Evolutionary conservation across 2,113 vertebrate species (phyloP).

Genomic region (Lasiurus borealis): DNA sequence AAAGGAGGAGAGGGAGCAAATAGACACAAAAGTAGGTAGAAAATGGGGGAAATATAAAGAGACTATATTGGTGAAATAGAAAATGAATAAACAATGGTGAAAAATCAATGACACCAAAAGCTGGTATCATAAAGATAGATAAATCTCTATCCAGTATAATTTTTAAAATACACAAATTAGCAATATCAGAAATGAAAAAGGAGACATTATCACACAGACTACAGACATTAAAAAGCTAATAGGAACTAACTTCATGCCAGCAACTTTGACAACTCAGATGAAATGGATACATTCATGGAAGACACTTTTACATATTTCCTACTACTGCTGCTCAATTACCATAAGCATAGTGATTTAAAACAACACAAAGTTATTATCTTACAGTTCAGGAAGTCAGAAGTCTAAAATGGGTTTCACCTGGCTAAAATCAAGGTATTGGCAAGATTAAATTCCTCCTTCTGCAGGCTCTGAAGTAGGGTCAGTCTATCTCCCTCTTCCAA

Average conservation of each 20-base stretch:
- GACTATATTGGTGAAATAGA: slow-evolving; percentile 27
- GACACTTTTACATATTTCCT: neutral
- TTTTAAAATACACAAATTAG: neutral
- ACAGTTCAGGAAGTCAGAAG: too few species aligned
- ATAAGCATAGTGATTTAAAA: neutral
- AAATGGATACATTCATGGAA: neutral
- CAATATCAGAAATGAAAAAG: neutral
- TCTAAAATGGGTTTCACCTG: neutral
- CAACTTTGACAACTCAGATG: neutral
- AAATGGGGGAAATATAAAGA: neutral
- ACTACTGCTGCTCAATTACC: neutral
- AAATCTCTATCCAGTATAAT: neutral
- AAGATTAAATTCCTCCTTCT: neutral
- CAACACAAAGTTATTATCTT: neutral
- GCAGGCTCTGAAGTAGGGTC: neutral
- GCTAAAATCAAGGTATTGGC: neutral
- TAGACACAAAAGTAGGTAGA: slow-evolving; percentile 11
- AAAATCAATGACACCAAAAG: neutral
- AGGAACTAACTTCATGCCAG: neutral
- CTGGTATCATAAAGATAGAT: neutral
- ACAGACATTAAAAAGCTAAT: neutral
- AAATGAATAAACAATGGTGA: slow-evolving; percentile 17
- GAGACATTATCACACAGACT: neutral
- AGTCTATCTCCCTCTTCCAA: neutral
- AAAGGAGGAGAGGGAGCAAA: neutral